phyloP scores from a whole-genome alignment of 2,797 vertebrate species.

The Crypturellus tataupa region DNA sequence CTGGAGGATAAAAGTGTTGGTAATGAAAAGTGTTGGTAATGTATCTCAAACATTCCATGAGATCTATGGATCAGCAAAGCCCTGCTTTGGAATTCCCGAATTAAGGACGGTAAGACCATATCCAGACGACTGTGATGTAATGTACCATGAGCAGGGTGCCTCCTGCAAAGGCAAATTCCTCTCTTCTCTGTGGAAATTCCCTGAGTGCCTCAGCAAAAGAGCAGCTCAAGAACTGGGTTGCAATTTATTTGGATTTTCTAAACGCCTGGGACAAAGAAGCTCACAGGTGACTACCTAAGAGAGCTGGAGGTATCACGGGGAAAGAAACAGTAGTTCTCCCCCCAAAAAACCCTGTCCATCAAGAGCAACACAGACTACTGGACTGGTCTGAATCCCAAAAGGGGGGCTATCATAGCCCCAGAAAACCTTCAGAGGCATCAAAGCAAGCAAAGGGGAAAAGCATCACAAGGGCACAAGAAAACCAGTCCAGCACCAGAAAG shows the following conservation, averaged over 20 bases:
- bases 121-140: neutral
- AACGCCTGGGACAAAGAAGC: neutral
- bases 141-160: neutral
- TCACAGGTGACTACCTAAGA: neutral
- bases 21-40: neutral
- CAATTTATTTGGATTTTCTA: slow-evolving; percentile 14
- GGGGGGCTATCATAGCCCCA: neutral
- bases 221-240: neutral
- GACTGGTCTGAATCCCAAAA: neutral
- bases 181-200: neutral
- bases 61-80: neutral
- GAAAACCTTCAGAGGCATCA: neutral
- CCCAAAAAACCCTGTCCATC: neutral
- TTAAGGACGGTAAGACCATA: neutral
- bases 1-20: neutral
- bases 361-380: neutral
- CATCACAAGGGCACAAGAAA: neutral
- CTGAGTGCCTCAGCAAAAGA: neutral
- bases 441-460: neutral
- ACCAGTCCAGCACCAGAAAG: neutral
- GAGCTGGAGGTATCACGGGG: neutral
- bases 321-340: neutral
- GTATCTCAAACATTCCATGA: neutral
- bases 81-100: neutral
- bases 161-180: slow-evolving; percentile 31